Conservation (phyloP, 2,888 invertebrate genomes). For the Nomada ruficornis region DNA sequence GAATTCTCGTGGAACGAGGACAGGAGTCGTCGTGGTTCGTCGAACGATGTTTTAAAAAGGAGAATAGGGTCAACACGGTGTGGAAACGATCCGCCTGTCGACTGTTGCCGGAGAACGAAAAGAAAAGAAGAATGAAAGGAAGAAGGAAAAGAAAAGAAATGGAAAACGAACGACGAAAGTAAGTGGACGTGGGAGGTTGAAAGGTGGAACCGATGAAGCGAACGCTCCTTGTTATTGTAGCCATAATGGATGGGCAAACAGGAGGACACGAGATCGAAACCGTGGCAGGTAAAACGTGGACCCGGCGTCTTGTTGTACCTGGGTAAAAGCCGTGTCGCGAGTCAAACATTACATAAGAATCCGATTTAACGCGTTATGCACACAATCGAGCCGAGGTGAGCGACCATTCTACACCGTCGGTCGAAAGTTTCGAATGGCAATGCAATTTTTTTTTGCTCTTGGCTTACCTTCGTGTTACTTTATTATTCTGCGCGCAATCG, state of each 20-base stretch:
- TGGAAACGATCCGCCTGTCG: conserved; percentile 54
- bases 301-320: conserved; percentile 41
- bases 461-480: too few species aligned
- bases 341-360: conserved; percentile 66
- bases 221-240: conserved; percentile 79
- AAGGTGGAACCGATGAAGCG: conserved; percentile 63
- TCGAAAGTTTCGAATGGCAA: too few species aligned
- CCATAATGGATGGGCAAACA: conserved; percentile 81
- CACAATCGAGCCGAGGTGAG: conserved; percentile 17
- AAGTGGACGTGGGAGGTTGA: conserved; percentile 52
- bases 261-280: conserved; percentile 73
- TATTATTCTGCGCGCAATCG: too few species aligned
- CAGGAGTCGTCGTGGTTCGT: conserved; percentile 42
- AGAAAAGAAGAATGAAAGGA: conserved; percentile 27
- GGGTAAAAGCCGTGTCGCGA: conserved; percentile 65
- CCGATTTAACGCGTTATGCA: conserved; percentile 42
- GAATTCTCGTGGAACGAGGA: conserved; percentile 42
- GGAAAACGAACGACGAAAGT: conserved; percentile 11
- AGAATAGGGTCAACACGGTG: conserved; percentile 70
- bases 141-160: neutral
- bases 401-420: conserved; percentile 4
- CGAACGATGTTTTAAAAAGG: conserved; percentile 55
- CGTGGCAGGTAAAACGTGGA: conserved; percentile 59
- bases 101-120: conserved; percentile 65
- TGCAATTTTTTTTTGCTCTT: too few species aligned